Evolutionary conservation across 2,797 vertebrate species (phyloP).

Genomic region (Cercopithecus neglectus): DNA sequence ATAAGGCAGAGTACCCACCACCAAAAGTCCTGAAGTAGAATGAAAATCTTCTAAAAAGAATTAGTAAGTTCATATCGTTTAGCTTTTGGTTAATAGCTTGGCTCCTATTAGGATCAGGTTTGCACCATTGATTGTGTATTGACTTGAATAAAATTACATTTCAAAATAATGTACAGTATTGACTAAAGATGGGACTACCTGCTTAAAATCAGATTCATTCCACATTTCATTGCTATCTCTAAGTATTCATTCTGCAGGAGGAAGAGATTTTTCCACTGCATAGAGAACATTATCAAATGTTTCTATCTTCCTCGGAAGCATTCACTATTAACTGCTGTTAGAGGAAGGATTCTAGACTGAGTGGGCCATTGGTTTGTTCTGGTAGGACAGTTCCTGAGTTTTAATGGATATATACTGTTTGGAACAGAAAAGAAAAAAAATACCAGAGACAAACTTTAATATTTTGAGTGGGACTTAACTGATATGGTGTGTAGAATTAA

Average conservation of each 20-base stretch:
- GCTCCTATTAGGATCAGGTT: slow-evolving; percentile 20
- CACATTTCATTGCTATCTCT: slow-evolving; percentile 4
- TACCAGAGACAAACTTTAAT: slow-evolving; percentile 5
- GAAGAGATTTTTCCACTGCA: slow-evolving; percentile 3
- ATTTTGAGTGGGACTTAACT: neutral
- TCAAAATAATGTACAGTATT: slow-evolving; percentile 32
- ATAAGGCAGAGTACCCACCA: neutral
- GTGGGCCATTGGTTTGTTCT: slow-evolving; percentile 36
- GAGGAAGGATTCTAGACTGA: slow-evolving; percentile 30
- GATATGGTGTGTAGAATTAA: neutral
- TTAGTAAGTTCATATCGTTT: slow-evolving; percentile 13
- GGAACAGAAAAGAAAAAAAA: neutral
- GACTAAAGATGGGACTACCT: slow-evolving; percentile 36
- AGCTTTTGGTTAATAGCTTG: neutral
- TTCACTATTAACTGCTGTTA: slow-evolving; percentile 45
- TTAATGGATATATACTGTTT: slow-evolving; percentile 40
- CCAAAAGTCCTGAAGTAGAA: neutral
- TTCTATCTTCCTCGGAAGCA: slow-evolving; percentile 57
- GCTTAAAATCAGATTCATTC: slow-evolving; percentile 35
- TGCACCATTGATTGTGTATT: slow-evolving; percentile 23
- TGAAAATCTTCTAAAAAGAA: slow-evolving; percentile 30
- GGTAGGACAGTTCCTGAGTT: slow-evolving; percentile 6
- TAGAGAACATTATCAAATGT: slow-evolving; percentile 37
- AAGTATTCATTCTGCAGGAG: slow-evolving; percentile 19
- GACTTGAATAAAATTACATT: slow-evolving; percentile 58